Percentiles rank a stretch among this genome's conserved stretches.
phyloP scores from a whole-genome alignment of 2,888 invertebrate species.

The Acleris cristana region DNA sequence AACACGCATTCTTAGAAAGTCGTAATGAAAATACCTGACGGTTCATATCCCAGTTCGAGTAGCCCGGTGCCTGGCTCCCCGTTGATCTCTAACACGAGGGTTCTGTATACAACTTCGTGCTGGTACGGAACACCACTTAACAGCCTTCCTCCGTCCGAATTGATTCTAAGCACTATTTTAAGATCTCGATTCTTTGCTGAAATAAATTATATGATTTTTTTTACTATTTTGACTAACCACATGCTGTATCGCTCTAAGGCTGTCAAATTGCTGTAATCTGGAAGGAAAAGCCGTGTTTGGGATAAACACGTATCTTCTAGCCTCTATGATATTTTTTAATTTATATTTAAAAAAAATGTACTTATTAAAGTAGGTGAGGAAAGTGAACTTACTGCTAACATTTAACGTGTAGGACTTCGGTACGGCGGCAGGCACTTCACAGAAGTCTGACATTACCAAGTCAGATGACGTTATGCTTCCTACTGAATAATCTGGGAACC shows the following conservation, averaged over 20 bases:
- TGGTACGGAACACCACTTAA: slow-evolving; percentile 60
- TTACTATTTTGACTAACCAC: no score
- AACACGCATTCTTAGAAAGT: neutral
- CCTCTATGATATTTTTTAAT: no score
- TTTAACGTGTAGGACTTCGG: slow-evolving; percentile 77
- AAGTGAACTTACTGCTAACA: slow-evolving; percentile 70
- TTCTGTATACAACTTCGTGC: slow-evolving; percentile 56
- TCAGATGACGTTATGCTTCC: slow-evolving; percentile 73
- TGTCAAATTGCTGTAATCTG: no score
- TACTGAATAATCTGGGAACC: slow-evolving; percentile 69
- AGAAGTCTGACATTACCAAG: slow-evolving; percentile 75
- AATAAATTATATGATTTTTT: slow-evolving; percentile 37
- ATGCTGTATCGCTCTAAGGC: no score
- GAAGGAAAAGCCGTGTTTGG: no score
- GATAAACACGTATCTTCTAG: no score
- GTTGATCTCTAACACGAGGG: slow-evolving; percentile 58
- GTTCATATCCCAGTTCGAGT: slow-evolving; percentile 64
- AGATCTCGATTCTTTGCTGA: slow-evolving; percentile 55
- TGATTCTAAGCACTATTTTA: slow-evolving; percentile 59
- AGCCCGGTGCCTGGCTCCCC: slow-evolving; percentile 63
- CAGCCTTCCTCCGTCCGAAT: slow-evolving; percentile 52
- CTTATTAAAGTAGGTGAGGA: no score
- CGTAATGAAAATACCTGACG: slow-evolving; percentile 47
- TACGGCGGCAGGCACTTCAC: slow-evolving; percentile 63
- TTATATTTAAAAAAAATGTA: no score